Conservation (phyloP, 2,888 invertebrate species). For the Cheilosia grossa region DNA sequence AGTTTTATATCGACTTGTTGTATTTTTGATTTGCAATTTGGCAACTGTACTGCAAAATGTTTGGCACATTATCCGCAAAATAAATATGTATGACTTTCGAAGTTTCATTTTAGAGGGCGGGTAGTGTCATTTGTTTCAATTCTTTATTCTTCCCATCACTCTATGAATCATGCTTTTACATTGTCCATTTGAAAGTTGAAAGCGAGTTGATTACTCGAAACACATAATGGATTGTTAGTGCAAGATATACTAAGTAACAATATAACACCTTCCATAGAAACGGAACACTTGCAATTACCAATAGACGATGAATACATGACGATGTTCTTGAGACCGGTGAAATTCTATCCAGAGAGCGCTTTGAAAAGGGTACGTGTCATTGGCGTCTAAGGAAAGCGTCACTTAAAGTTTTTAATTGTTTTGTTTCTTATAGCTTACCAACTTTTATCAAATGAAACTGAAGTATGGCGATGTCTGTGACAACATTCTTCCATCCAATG, state of each 20-base stretch:
- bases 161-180: too few relatives aligned
- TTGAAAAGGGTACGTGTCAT: conserved; percentile 87
- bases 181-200: too few relatives aligned
- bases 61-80: too few relatives aligned
- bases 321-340: conserved; percentile 93
- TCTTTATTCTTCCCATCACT: too few relatives aligned
- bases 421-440: conserved; percentile 86
- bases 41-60: too few relatives aligned
- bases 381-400: neutral
- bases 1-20: too few relatives aligned
- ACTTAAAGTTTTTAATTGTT: neutral
- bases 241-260: neutral
- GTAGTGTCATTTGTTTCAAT: too few relatives aligned
- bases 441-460: conserved; percentile 88
- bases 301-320: conserved; percentile 89
- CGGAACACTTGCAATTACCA: conserved; percentile 86
- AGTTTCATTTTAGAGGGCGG: too few relatives aligned
- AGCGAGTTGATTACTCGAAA: too few relatives aligned
- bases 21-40: too few relatives aligned
- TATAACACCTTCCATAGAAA: conserved; percentile 83
- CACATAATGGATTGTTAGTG: too few relatives aligned
- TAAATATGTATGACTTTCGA: too few relatives aligned
- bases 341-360: conserved; percentile 93
- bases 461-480: conserved; percentile 86
- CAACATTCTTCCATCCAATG: conserved; percentile 86